Conservation (phyloP, 2,113 vertebrate species). For the Rynchops niger region DNA sequence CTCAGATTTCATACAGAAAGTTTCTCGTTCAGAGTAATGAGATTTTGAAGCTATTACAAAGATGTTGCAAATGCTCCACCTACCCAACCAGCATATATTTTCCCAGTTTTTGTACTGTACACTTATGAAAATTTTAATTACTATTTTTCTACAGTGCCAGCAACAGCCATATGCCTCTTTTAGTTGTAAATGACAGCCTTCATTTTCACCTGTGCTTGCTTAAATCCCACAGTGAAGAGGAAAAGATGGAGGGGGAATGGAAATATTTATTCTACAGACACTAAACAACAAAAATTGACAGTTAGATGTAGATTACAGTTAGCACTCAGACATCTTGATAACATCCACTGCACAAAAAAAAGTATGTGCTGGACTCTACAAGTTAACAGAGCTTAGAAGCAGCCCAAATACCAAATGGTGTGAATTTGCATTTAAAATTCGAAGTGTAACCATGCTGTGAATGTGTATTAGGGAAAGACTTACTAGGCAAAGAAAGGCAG, state of each 20-base stretch:
- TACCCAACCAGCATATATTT: slow-evolving; percentile 47
- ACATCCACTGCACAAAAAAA: neutral
- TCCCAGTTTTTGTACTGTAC: slow-evolving; percentile 46
- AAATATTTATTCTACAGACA: neutral
- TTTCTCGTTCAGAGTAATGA: slow-evolving; percentile 59
- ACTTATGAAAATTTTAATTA: slow-evolving; percentile 67
- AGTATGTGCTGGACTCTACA: neutral
- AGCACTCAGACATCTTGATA: neutral
- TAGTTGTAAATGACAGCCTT: slow-evolving; percentile 40
- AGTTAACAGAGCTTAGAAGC: neutral
- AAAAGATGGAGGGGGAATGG: neutral
- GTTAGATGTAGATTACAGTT: neutral
- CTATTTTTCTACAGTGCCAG: slow-evolving; percentile 42
- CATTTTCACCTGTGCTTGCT: slow-evolving; percentile 47
- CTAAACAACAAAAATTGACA: neutral
- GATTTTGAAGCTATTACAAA: slow-evolving; percentile 59
- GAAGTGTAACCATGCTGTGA: neutral
- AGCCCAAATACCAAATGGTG: neutral
- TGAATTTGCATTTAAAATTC: neutral
- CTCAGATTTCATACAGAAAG: slow-evolving; percentile 38
- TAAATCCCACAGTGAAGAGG: neutral
- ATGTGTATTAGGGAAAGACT: neutral
- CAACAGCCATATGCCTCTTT: slow-evolving; percentile 37
- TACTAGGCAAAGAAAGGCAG: neutral
- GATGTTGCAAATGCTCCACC: slow-evolving; percentile 63